Conservation (phyloP, 2,888 invertebrate species). For the Hermodice carunculata region DNA sequence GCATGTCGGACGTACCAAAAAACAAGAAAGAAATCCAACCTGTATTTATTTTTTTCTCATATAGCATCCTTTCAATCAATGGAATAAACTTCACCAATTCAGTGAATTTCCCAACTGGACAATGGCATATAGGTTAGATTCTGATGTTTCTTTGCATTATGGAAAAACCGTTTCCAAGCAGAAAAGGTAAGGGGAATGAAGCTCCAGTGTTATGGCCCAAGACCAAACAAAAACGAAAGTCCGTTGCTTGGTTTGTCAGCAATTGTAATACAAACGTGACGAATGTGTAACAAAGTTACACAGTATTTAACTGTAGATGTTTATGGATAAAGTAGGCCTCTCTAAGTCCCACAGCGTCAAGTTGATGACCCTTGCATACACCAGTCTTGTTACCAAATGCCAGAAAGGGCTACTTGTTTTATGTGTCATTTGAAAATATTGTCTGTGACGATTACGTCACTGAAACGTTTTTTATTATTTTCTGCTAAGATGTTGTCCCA, state of each 20-base stretch:
- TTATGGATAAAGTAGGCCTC: conserved; percentile 42
- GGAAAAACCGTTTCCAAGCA: conserved; percentile 17
- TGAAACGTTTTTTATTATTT: conserved; percentile 36
- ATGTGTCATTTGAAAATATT: conserved; percentile 44
- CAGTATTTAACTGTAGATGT: conserved; percentile 41
- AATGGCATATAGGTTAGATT: conserved; percentile 43
- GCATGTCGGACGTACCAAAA: background rate
- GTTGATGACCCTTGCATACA: background rate
- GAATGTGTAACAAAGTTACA: conserved; percentile 38
- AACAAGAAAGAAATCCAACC: conserved; percentile 3
- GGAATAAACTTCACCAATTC: conserved; percentile 13
- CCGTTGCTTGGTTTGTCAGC: conserved; percentile 48
- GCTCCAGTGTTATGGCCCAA: background rate
- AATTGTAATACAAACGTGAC: conserved; percentile 41
- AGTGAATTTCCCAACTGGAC: conserved; percentile 45
- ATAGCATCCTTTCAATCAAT: conserved; percentile 24
- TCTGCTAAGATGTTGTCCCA: conserved; percentile 27
- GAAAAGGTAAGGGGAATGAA: background rate
- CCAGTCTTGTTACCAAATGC: conserved; percentile 10
- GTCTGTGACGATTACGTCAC: conserved; percentile 43
- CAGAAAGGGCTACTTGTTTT: conserved; percentile 36
- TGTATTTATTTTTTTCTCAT: conserved; percentile 21
- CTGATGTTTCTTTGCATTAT: conserved; percentile 43
- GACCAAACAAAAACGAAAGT: conserved; percentile 8
- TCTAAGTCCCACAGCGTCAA: conserved; percentile 15